Base-by-base conservation (phyloP, 2,888 invertebrate species). In the Piscicola geometra region DNA sequence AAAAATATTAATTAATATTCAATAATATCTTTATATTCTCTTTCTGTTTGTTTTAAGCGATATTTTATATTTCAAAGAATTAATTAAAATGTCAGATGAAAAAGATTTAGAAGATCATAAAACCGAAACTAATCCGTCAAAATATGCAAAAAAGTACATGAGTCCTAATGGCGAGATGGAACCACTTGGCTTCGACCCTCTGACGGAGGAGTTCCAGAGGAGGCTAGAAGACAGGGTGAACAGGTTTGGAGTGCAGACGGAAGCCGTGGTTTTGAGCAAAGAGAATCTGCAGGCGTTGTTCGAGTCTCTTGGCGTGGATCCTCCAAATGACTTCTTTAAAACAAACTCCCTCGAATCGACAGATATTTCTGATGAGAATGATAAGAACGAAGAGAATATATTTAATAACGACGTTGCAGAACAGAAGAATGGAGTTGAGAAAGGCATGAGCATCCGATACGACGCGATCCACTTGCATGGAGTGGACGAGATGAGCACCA, bases 381-480 rank as follows among this genome's bases (percentile, higher is more conserved):
- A 47, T 47, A 56, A 25, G n/a, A 41, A 41, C 41, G 41, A 41
- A 41, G 41, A n/a, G n/a, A n/a, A n/a, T n/a, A n/a, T n/a, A n/a
- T n/a, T n/a, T n/a, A n/a, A n/a, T n/a, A n/a, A n/a, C n/a, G n/a
- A n/a, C n/a, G n/a, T n/a, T n/a, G n/a, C n/a, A n/a, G n/a, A n/a
- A n/a, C n/a, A n/a, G n/a, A n/a, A n/a, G n/a, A n/a, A 5, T 15
- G 41, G 41, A 41, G 41, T 15, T 41, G 41, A n/a, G n/a, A n/a
- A n/a, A n/a, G n/a, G n/a, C n/a, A n/a, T n/a, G n/a, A 21, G 50
- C 30, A 73, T 77, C 35, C 71, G 78, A 9, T 73, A 75, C 25
- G 71, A 77, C 18, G 89, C 91, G 30, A 85, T 93, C 70, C 91
- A 92, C 83, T 87, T 93, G 83, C 87, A 90, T 82, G 93, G 93